phyloP scores from a whole-genome alignment of 2,113 vertebrate genomes.

The Ovis aries region DNA sequence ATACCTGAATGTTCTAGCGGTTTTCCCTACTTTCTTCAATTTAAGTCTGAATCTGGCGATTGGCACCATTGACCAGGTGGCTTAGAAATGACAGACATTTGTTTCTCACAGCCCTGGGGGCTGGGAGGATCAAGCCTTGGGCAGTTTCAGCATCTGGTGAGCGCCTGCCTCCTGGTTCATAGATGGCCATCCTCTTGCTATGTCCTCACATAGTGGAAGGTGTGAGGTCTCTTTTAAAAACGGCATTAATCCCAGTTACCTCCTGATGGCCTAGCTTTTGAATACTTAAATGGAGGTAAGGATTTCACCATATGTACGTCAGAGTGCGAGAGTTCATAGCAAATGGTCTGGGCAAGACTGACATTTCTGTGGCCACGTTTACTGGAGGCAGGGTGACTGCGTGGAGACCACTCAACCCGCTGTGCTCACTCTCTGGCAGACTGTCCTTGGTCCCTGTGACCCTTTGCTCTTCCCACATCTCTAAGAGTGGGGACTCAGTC shows the following conservation, averaged over 20 bases:
- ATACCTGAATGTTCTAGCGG: too few species aligned
- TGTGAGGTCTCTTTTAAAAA: background rate
- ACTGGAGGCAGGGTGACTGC: background rate
- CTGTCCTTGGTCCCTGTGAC: background rate
- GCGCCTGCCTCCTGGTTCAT: background rate
- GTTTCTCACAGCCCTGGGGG: background rate
- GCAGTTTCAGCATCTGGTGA: background rate
- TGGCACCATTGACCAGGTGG: background rate
- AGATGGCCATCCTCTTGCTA: background rate
- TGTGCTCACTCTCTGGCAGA: rapidly evolving
- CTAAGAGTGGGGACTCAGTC: background rate
- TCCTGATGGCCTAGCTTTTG: background rate
- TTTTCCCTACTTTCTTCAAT: too few species aligned
- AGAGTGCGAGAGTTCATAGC: background rate
- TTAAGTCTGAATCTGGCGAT: too few species aligned
- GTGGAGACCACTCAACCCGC: background rate
- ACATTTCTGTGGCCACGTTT: background rate
- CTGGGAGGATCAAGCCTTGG: background rate
- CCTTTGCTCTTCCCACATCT: background rate
- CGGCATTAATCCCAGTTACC: background rate
- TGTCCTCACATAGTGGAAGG: background rate
- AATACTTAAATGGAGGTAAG: background rate
- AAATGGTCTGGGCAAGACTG: background rate
- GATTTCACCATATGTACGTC: background rate
- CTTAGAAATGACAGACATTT: background rate